Conservation (phyloP, 2,888 invertebrate species). For the Strigamia crassipes region DNA sequence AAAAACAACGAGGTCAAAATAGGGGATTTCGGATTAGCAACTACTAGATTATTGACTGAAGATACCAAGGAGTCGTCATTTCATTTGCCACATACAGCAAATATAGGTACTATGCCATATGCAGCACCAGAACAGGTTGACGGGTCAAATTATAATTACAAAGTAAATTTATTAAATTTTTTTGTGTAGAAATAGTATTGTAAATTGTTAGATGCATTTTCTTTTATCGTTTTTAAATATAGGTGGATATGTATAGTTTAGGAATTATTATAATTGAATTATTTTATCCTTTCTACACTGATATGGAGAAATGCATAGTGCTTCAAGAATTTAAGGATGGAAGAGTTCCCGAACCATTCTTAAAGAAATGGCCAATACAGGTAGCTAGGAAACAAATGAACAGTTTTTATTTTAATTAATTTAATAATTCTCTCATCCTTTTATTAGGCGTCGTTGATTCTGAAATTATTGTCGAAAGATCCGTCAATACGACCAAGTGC, state of each 20-base stretch:
- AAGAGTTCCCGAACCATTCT: not conserved
- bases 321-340: not conserved
- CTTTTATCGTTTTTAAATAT: not conserved
- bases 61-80: not conserved
- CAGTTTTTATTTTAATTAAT: no score
- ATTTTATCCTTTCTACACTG: conserved; percentile 44
- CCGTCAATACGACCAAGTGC: not conserved
- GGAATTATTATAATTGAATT: conserved; percentile 46
- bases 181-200: no score
- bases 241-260: conserved; percentile 48
- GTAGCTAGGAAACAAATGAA: not conserved
- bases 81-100: not conserved
- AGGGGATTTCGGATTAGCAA: conserved; percentile 48
- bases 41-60: not conserved
- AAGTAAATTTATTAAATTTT: conserved; percentile 7
- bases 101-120: conserved; percentile 41
- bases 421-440: not conserved
- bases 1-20: conserved; percentile 41
- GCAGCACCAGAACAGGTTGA: conserved; percentile 46
- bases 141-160: conserved; percentile 40
- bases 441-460: conserved; percentile 3
- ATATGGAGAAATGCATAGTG: not conserved
- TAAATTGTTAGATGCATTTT: not conserved
- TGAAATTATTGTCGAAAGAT: not conserved
- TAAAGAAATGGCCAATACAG: not conserved